Base-by-base conservation (phyloP, 2,797 vertebrate species). In the Acrocephalus scirpaceus region DNA sequence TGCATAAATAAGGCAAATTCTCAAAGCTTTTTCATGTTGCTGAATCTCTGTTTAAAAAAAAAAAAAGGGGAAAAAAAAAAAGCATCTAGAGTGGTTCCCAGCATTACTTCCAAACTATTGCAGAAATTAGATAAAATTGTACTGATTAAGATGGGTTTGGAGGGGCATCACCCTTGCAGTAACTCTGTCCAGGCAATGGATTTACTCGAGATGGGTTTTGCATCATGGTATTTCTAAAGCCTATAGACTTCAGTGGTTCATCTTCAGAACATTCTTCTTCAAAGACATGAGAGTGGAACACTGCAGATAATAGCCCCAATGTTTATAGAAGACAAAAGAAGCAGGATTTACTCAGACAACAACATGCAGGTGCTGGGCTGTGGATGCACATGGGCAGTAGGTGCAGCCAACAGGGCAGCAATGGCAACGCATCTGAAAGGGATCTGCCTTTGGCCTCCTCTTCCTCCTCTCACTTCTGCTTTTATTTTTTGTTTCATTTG, bases 241-340 rank as follows among this genome's bases (percentile, higher is more conserved):
- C 85, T 56, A 2, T 47, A 66, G 73, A 40, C 82, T 73, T 84
- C 73, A 91, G 85, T 2, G 3, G 56, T 76, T 95, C 73, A 22
- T 95, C 88, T 93, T 88, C 82, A 92, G 66, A 93, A 76, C 88
- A 65, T 93, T 94, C 70, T 79, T 92, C 66, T 86, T 71, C 91
- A 76, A 12, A 82, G 91, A 90, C 83, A 50, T 12, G 73, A 78
- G 76, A 27, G 48, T 40, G 45, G 40, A 90, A 76, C 66, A 57
- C 32, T 9, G 20, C 77, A 76, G 90, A 84, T 86, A 76, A 76
- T 7, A 62, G 20, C 40, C 53, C 38, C 38, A 16, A 3, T 50
- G 60, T 40, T 88, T 82, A 15, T 4, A 58, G 42, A 64, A 74
- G 56, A 22, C n/a, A 66, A 75, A 77, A 89, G 18, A 45, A 57